phyloP scores from a whole-genome alignment of 2,888 invertebrate genomes.

The Mycalesis mineus region DNA sequence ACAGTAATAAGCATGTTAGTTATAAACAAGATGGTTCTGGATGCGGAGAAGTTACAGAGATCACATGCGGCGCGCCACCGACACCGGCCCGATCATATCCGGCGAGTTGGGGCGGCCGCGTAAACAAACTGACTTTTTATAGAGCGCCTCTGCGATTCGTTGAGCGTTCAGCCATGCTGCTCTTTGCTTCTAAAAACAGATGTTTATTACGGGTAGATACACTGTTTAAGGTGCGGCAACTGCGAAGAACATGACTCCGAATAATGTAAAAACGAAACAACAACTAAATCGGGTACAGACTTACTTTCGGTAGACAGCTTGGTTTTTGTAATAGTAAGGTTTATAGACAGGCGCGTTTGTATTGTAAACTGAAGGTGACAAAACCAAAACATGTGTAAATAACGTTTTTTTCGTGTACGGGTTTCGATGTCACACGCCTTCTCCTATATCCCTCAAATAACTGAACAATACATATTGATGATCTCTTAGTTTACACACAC shows the following conservation, averaged over 20 bases:
- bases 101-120: conserved; percentile 46
- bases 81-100: conserved; percentile 54
- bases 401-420: too few relatives aligned
- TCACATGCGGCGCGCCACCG: conserved; percentile 42
- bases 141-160: conserved; percentile 60
- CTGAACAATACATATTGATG: too few relatives aligned
- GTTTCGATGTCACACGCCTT: too few relatives aligned
- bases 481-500: too few relatives aligned
- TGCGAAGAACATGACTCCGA: neutral
- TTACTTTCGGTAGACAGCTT: too few relatives aligned
- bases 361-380: too few relatives aligned
- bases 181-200: conserved; percentile 26
- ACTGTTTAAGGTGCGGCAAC: neutral
- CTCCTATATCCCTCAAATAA: too few relatives aligned
- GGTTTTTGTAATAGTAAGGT: too few relatives aligned
- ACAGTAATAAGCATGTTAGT: conserved; percentile 3
- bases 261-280: neutral
- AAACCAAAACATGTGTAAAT: too few relatives aligned
- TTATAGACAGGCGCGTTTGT: too few relatives aligned
- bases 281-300: too few relatives aligned
- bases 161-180: conserved; percentile 39
- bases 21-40: conserved; percentile 31
- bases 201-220: conserved; percentile 8
- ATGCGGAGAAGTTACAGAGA: conserved; percentile 45
- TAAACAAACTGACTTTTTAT: conserved; percentile 72